Evolutionary conservation across 2,888 invertebrate species (phyloP).

Genomic region (Acanthoscelides obtectus): DNA sequence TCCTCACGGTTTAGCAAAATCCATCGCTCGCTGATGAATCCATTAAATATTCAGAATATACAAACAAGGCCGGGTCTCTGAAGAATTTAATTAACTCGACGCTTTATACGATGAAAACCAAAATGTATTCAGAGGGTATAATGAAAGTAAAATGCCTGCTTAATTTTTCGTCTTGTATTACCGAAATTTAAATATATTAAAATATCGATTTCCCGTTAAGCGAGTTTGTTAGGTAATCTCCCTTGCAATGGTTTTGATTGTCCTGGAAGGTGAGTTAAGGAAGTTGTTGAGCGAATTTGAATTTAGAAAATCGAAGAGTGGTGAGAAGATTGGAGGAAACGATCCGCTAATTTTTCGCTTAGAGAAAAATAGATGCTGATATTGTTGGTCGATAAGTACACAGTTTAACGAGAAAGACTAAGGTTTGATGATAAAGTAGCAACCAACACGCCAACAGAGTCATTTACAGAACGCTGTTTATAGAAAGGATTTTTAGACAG

Average conservation of each 20-base stretch:
- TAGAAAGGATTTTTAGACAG: too few relatives aligned
- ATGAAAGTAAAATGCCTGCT: neutral
- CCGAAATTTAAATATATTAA: neutral
- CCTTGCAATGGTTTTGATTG: neutral
- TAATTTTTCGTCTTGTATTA: neutral
- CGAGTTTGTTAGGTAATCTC: neutral
- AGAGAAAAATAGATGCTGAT: too few relatives aligned
- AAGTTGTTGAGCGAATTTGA: too few relatives aligned
- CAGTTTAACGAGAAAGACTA: too few relatives aligned
- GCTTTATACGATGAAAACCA: neutral
- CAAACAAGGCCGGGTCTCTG: neutral
- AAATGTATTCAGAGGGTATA: neutral
- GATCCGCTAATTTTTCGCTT: too few relatives aligned
- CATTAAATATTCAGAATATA: neutral
- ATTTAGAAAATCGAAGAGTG: too few relatives aligned
- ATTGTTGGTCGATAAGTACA: too few relatives aligned
- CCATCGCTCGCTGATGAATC: neutral
- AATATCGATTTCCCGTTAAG: neutral
- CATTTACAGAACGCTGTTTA: too few relatives aligned
- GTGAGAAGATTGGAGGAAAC: too few relatives aligned
- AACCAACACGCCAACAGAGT: too few relatives aligned
- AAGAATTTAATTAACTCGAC: neutral
- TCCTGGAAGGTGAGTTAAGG: too few relatives aligned
- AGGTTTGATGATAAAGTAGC: too few relatives aligned
- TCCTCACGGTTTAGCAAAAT: neutral